Conservation (phyloP, 2,113 vertebrate genomes). For the Tachysurus vachellii region DNA sequence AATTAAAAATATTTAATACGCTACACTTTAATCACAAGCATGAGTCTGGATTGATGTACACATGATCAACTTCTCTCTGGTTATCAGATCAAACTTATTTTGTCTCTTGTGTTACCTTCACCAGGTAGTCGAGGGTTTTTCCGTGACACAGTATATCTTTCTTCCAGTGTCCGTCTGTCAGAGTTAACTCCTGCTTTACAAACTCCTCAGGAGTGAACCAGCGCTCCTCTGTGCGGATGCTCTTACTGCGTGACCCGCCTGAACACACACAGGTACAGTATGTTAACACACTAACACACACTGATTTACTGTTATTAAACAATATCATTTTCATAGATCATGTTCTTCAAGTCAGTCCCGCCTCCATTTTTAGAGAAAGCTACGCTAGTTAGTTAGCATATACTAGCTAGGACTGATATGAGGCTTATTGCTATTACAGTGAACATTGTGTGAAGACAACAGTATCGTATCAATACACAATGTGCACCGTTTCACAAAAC, state of each 20-base stretch:
- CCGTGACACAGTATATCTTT: constrained; percentile 63
- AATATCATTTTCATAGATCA: not conserved
- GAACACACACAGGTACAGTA: not conserved
- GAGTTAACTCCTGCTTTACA: constrained; percentile 12
- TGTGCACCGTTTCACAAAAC: not conserved
- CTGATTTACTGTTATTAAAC: not conserved
- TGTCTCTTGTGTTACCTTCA: constrained; percentile 54
- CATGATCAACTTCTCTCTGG: not conserved
- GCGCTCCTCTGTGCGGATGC: constrained; percentile 66
- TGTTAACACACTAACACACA: not conserved
- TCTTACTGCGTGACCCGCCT: constrained; percentile 61
- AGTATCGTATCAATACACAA: not conserved
- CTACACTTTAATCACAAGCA: not conserved
- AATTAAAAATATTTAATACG: not conserved
- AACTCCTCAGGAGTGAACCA: constrained; percentile 71
- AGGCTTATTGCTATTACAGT: not conserved
- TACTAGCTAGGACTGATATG: not conserved
- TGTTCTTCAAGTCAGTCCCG: not conserved
- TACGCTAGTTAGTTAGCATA: not conserved
- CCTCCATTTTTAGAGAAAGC: not conserved
- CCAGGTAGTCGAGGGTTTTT: constrained; percentile 54
- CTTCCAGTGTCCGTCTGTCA: constrained; percentile 56
- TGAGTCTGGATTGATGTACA: not conserved
- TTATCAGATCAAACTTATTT: not conserved
- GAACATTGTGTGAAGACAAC: not conserved